A percentile compares a stretch with the other conserved stretches of the same genome.
phyloP scores from a whole-genome alignment of 1,140 invertebrate genomes.

The Monomorium pharaonis region DNA sequence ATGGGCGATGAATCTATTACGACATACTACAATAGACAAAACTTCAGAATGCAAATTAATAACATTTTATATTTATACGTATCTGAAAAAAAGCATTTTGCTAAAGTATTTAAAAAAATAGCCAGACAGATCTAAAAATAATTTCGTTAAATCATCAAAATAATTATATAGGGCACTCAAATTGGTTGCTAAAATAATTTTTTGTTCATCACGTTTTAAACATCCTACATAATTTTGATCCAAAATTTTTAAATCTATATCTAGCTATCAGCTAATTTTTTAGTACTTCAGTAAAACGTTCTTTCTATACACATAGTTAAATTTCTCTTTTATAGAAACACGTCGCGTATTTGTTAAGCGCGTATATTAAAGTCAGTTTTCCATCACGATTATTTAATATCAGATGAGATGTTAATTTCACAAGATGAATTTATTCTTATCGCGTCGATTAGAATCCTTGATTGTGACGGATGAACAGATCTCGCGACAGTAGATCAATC shows the following conservation, averaged over 20 bases:
- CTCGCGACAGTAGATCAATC: neutral
- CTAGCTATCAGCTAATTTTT: no score
- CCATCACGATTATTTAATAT: neutral
- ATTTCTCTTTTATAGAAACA: neutral
- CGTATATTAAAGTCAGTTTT: neutral
- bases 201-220: no score
- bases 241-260: no score
- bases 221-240: no score
- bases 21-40: neutral
- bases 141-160: no score
- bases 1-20: neutral
- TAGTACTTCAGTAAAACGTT: no score
- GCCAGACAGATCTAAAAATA: no score
- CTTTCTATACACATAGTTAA: no score
- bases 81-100: neutral
- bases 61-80: slow-evolving; percentile 3
- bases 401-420: slow-evolving; percentile 1
- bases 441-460: neutral
- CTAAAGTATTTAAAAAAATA: no score
- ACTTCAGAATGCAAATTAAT: slow-evolving; percentile 28
- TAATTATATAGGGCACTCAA: no score
- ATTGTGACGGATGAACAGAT: neutral
- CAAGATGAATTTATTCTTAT: neutral
- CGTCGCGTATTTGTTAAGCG: neutral
- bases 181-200: no score